Conservation (phyloP, 2,797 vertebrate genomes). For the Eupleurogrammus muticus region DNA sequence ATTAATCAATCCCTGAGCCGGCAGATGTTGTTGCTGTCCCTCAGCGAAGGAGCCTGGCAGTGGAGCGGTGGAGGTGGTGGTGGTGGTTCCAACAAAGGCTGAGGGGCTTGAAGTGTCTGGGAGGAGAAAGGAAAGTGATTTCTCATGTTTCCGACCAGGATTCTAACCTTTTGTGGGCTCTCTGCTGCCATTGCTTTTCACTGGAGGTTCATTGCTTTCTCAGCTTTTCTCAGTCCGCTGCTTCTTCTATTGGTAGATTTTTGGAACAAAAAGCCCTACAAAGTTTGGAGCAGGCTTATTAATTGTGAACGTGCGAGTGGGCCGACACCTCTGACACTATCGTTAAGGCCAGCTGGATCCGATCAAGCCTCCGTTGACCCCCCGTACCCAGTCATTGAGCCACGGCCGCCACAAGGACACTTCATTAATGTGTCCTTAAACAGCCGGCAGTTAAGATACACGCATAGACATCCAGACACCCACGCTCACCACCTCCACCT, state of each 20-base stretch:
- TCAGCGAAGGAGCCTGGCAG: constrained; percentile 63
- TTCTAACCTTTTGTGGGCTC: constrained; percentile 42
- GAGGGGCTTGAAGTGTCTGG: constrained; percentile 54
- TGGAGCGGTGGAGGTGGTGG: constrained; percentile 49
- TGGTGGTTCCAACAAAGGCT: constrained; percentile 69
- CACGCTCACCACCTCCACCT: constrained; percentile 60
- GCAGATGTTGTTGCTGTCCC: constrained; percentile 78
- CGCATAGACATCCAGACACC: constrained; percentile 56
- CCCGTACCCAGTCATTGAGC: constrained; percentile 65
- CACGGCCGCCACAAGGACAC: constrained; percentile 55
- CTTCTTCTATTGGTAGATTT: neutral
- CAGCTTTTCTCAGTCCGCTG: neutral
- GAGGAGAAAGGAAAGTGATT: constrained; percentile 57
- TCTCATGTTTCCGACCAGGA: constrained; percentile 63
- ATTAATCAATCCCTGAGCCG: constrained; percentile 81
- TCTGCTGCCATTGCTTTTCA: constrained; percentile 21
- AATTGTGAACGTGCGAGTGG: constrained; percentile 49
- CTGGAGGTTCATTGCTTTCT: constrained; percentile 9
- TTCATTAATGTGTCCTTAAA: constrained; percentile 70
- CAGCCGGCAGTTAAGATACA: constrained; percentile 59
- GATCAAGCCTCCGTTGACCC: constrained; percentile 72
- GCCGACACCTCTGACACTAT: constrained; percentile 45
- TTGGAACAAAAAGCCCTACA: neutral
- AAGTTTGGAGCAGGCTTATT: constrained; percentile 7
- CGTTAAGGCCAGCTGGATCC: constrained; percentile 70